Base-by-base conservation (phyloP, 2,113 vertebrate species). In the Cyprinodon brontotheroides region DNA sequence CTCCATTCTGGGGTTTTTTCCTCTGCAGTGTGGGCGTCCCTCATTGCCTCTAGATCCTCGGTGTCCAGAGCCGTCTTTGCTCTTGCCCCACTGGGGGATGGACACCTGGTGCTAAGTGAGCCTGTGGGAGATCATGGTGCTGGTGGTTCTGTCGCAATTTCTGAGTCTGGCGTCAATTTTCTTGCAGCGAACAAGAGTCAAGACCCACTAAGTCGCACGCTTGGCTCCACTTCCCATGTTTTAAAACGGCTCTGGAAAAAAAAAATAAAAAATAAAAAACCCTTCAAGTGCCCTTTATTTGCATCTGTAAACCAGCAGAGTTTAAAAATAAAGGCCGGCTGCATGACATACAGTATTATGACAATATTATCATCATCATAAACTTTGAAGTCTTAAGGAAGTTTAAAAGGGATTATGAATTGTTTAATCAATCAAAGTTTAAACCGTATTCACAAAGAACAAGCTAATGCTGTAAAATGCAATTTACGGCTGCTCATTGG, bases 61-160 rank as follows among this genome's bases (percentile, higher is more conserved):
- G 39, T 1, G 74, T 81, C 71, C 61, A 78, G 81, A 1, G 79
- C 78, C 2, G 61, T 63, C 0, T 84, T 85, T 0, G 83, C 45
- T 82, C 0, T 87, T 80, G n/a, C 84, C 84, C 3, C 53, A 70
- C 10, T 76, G 62, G 0, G 82, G 17, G 0, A 66, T 14, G 61
- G 67, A 70, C 29, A 65, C 59, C 15, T 85, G 81, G 47, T 84
- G 61, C 38, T 74, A 74, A 53, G 77, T 20, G 50, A 14, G 80
- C 75, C 89, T 75, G 82, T 91, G 89, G 62, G 78, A 73, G 11
- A 91, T 91, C 88, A 89, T 91, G 70, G 86, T 61, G 83, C 77
- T 91, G 29, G 89, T 91, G 48, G 84, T 86, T 43, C 87, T 88
- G 38, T 83, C 86, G 84, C 84, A 88, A 69, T 91, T 89, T 57